Conservation (phyloP, 2,888 invertebrate genomes). For the Tuberolachnus salignus region DNA sequence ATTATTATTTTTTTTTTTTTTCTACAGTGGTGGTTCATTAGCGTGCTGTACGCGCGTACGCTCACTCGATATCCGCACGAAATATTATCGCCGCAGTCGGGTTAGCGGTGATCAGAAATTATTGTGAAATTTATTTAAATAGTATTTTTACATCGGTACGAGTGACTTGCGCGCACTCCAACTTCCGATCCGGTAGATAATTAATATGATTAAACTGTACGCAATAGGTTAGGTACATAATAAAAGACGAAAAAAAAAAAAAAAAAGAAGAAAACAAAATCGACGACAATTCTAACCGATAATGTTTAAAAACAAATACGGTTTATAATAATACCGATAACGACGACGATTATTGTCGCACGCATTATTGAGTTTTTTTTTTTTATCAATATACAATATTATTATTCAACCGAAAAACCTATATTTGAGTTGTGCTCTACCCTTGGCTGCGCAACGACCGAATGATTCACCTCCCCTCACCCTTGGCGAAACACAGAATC, state of each 20-base stretch:
- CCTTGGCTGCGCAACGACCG: slow-evolving; percentile 41
- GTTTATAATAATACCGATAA: background rate
- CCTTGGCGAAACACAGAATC: slow-evolving; percentile 36
- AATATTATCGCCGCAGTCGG: too few relatives aligned
- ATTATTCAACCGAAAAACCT: slow-evolving; percentile 28
- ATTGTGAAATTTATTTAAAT: too few relatives aligned
- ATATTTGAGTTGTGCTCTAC: slow-evolving; percentile 18
- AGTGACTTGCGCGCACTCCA: too few relatives aligned
- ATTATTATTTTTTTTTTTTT: too few relatives aligned
- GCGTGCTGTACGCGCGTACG: too few relatives aligned
- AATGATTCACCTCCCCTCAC: slow-evolving; percentile 41
- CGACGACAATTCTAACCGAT: background rate
- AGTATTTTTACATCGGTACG: too few relatives aligned
- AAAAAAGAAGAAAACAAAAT: background rate
- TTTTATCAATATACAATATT: slow-evolving; percentile 39
- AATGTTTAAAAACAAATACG: slow-evolving; percentile 14
- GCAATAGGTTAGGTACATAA: background rate
- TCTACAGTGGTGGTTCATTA: too few relatives aligned
- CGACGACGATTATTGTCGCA: slow-evolving; percentile 32
- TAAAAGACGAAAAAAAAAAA: background rate
- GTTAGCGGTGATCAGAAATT: too few relatives aligned
- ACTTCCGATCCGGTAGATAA: background rate
- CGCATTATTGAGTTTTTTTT: slow-evolving; percentile 31
- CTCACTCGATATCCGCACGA: too few relatives aligned
- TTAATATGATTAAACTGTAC: slow-evolving; percentile 1